Evolutionary conservation across 2,888 invertebrate species (phyloP), one percentile per base, ranked within the genome.

Genomic region (Nomada lathburiana): DNA sequence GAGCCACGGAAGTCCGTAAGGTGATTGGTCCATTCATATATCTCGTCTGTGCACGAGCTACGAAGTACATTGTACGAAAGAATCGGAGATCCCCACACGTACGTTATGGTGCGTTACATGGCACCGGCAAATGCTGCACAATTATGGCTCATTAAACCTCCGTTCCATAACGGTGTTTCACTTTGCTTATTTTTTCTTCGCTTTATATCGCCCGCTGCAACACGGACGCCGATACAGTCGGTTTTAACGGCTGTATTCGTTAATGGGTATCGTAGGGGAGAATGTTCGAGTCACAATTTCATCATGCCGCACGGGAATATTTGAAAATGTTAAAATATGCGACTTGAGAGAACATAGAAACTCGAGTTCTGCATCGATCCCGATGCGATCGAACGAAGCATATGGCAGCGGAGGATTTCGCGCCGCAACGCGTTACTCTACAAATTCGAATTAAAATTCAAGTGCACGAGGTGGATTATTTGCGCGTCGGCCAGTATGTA

Each of bases 121-220:
- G 47, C 29, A 47, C 55, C 26, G 50, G 67, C 67, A 76, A 75
- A 76, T 79, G 83, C 71, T 65, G 74, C 77, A 75, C 83, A 80
- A 84, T 84, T 84, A 83, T 69, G 80, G 69, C 67, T 65, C 83
- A 80, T 83, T 83, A 83, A 78, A 72, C 76, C 75, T 83, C 59
- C 64, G 63, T 80, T 74, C 72, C 83, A 72, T 77, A 79, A 79
- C 83, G 62, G 47, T 79, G 83, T 76, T 79, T 84, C 82, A 77
- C 64, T 65, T 20, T 55, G 52, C 18, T 47, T 29, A 11, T 44
- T 62, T 9, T 16, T 16, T 18, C 20, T 23, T 50, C 18, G 4
- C 63, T 55, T 80, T 83, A 81, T 76, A 77, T 69, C 76, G 70
- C 47, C 36, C 36, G 23, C 65, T 20, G n/a, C 70, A 67, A 64